Evolutionary conservation across 2,113 vertebrate genomes (phyloP), one percentile per base, ranked within the genome.

Genomic region (Poicephalus meyeri): DNA sequence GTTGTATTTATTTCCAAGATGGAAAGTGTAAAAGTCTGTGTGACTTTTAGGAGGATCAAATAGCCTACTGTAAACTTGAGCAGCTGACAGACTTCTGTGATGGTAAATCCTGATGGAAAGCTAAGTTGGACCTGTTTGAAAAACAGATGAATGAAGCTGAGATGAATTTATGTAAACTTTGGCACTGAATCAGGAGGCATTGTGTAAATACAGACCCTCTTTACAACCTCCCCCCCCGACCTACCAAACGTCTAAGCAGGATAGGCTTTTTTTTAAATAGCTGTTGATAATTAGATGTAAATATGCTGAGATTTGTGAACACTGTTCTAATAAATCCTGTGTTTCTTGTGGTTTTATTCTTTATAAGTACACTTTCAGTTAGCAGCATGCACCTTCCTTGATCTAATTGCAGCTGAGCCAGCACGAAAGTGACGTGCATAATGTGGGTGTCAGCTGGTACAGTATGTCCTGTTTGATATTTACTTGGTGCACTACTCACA

Each of bases 401-500:
- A 76, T 94, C 80, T 61, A 46, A 83, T 71, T 92, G 86, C 76
- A 91, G 86, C 90, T 91, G 86, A 95, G 90, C 83, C 68, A 53
- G 80, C 88, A 83, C 50, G 33, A 68, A 63, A 86, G 86, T 94
- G 95, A 81, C 16, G 9, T 46, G 76, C 68, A 69, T 74, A 64
- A 81, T 89, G 56, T 71, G 72, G 17, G 69, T 50, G 80, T 93
- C 95, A 90, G 93, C 82, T 93, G 52, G 92, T 81, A 58, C 80
- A 80, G 80, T 55, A 8, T 81, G 93, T 96, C 83, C 92, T 86
- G 35, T 52, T 71, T 91, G 94, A 44, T 95, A 79, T 71, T 94
- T 93, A 49, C 69, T 71, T 68, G 80, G 35, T 93, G 52, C 73
- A 46, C 80, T 68, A 8, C 64, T 93, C 93, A 49, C 50, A 78